Evolutionary conservation across 2,888 invertebrate genomes (phyloP), one percentile per base, ranked within the genome.

Genomic region (Cephus nigrinus): DNA sequence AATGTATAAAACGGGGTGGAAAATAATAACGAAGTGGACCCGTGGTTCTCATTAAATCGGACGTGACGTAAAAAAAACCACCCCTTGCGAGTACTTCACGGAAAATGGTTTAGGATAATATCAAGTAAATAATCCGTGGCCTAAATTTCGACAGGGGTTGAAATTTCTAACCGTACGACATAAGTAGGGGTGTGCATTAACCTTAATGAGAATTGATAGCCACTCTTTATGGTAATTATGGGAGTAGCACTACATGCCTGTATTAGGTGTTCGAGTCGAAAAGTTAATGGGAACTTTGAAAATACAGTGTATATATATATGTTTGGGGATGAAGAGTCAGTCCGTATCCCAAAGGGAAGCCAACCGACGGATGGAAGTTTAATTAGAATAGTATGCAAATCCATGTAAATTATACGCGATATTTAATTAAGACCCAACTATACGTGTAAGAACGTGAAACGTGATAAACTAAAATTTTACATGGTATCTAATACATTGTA

Each of bases 311-410:
- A 15, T 40, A 40, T 23, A 23, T 40, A 23, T 23, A 40, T 40
- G 31, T 5, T 40, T 15, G 15, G 23, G 36, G 23, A 0, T 23
- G 55, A 55, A 23, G 23, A 23, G 55, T 9, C 15, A 55, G 23
- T 55, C 9, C 5, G 2, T 55, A 23, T 9, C 23, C 23, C 55
- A 23, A 23, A 23, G 15, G 40, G n/a, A 69, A 73, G 40, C 32
- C 30, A 69, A 55, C 11, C 32, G 71, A 33, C 32, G 30, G 15
- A 71, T 33, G 12, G 55, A 32, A 75, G 36, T 75, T 72, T 73
- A 75, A 78, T 78, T 78, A 34, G 78, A 75, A 78, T 78, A 72
- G 35, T 75, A 78, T 78, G 78, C 78, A 78, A 78, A 78, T 78
- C 12, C 40, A 31, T 68, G 72, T 33, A 75, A 73, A 78, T 75